Evolutionary conservation across 2,888 invertebrate species (phyloP), one percentile per base, ranked within the genome.

Genomic region (Cosmia pyralina): DNA sequence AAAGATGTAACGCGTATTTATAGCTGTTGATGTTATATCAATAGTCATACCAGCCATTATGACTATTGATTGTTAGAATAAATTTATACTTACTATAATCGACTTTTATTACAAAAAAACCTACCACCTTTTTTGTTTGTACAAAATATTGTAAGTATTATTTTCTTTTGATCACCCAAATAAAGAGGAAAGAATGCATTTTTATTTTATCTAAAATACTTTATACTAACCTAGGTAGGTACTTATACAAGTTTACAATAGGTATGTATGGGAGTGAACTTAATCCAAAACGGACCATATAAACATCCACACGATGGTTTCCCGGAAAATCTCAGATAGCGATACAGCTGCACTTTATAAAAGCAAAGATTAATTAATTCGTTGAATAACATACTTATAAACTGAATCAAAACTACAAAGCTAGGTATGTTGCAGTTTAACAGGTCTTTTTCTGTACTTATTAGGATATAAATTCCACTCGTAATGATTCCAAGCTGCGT

Each of bases 11-110:
- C 69, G 6, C 64, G 67, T 76, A 83, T 83, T 67, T 85, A 83
- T 85, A 86, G 84, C 83, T 87, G 87, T 90, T 90, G 87, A 83
- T 87, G 87, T 92, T 89, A 78, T 81, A 85, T 96, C 94, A 91
- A 90, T 92, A 90, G 96, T 96, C 94, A 96, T 96, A 93, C 80
- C 96, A 96, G 96, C 96, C 96, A 96, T 96, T 93, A 91, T 96
- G 95, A 96, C 95, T 93, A 89, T 91, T 93, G 96, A 94, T 95
- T 92, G 86, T 90, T 93, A 91, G 88, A 96, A 93, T 95, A 95
- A 93, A 96, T 90, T 94, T 95, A 91, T 94, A 94, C 88, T 86
- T 92, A 92, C 88, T 75, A 90, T 22, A 78, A 28, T 72, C 10
- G 84, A 72, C 65, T 94, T 92, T 93, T 71, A 91, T 89, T 92